Evolutionary conservation across 37 sponge, comb jelly and placozoan species (phyloP).

Genomic region (Chondrosia reniformis): DNA sequence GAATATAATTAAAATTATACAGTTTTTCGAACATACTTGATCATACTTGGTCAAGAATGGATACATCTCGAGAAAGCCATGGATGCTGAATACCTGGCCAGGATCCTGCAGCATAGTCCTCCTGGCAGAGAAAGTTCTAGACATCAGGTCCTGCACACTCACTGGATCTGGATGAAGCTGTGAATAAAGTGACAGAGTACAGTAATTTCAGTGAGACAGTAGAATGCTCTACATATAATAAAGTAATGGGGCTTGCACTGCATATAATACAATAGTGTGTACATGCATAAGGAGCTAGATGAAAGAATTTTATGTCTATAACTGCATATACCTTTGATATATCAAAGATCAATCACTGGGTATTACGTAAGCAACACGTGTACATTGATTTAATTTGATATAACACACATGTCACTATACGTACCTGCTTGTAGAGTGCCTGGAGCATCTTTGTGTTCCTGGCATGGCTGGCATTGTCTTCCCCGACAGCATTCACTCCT

Average conservation of each 20-base stretch:
- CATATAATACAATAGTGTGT: too few species aligned
- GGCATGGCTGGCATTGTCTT: neutral
- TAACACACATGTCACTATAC: neutral
- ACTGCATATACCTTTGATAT: too few species aligned
- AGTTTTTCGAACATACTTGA: neutral
- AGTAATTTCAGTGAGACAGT: too few species aligned
- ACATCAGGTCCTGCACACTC: neutral
- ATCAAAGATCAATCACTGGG: too few species aligned
- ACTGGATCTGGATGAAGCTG: slow-evolving; percentile 1
- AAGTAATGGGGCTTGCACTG: too few species aligned
- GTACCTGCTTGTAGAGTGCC: neutral
- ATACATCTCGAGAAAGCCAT: neutral
- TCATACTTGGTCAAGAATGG: neutral
- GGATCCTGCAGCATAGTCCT: neutral
- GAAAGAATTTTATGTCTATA: too few species aligned
- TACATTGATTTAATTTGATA: neutral
- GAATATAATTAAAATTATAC: neutral
- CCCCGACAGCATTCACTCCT: neutral
- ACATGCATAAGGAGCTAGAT: too few species aligned
- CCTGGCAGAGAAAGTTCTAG: neutral
- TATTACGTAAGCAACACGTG: neutral
- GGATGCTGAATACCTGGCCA: neutral
- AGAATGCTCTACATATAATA: too few species aligned
- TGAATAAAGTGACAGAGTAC: neutral
- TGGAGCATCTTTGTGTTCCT: neutral